phyloP scores from a whole-genome alignment of 1,140 invertebrate species.

The Dinothrombium tinctorium region DNA sequence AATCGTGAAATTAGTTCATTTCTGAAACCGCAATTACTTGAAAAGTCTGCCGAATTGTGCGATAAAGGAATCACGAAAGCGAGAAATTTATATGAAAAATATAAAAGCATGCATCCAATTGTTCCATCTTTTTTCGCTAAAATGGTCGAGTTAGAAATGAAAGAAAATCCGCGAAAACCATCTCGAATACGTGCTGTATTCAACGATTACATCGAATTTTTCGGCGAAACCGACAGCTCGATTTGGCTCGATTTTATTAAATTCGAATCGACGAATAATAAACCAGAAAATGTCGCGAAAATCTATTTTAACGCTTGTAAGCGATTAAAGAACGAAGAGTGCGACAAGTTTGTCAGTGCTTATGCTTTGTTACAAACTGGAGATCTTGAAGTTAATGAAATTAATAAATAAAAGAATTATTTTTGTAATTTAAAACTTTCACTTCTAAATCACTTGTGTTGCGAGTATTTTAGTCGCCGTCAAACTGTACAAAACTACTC shows the following conservation, averaged over 20 bases:
- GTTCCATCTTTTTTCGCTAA: slow-evolving; percentile 1
- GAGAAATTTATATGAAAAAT: slow-evolving; percentile 8
- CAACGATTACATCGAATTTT: slow-evolving; percentile 5
- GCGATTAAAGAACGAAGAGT: neutral
- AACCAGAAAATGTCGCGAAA: neutral
- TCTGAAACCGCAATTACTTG: slow-evolving; percentile 7
- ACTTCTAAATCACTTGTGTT: too few species aligned
- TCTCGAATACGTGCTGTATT: neutral
- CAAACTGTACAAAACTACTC: too few species aligned
- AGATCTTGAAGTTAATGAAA: too few species aligned
- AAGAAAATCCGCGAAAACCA: neutral
- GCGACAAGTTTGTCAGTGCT: slow-evolving; percentile 1
- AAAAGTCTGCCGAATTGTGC: neutral
- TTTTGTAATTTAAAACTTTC: too few species aligned
- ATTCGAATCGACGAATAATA: neutral
- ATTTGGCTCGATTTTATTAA: slow-evolving; percentile 9
- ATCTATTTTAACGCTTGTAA: slow-evolving; percentile 5
- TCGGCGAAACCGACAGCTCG: slow-evolving; percentile 2
- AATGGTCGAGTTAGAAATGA: slow-evolving; percentile 8
- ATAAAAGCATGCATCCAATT: slow-evolving; percentile 6
- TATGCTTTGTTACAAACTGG: slow-evolving; percentile 4
- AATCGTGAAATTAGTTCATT: slow-evolving; percentile 2
- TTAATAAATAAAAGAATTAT: too few species aligned
- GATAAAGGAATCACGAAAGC: slow-evolving; percentile 1
- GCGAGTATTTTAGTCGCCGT: too few species aligned